Evolutionary conservation across 2,888 invertebrate species (phyloP).

Genomic region (Troides aeacus): DNA sequence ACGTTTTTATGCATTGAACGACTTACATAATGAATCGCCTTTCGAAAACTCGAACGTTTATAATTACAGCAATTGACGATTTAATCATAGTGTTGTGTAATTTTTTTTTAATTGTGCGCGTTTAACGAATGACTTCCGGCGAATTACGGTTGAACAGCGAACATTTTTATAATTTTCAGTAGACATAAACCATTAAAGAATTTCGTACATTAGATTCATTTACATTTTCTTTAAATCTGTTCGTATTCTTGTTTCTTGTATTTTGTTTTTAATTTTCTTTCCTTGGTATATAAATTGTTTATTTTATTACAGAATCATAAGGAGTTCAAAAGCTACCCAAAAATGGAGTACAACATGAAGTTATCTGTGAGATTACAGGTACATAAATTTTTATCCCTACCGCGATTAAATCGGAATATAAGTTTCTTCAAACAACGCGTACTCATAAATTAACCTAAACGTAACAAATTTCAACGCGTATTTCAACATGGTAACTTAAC

Average conservation of each 20-base stretch:
- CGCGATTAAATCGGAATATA: conserved; percentile 18
- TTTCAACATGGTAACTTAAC: conserved; percentile 39
- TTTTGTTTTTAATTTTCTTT: no score
- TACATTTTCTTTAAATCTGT: no score
- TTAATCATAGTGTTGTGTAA: conserved; percentile 42
- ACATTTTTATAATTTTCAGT: no score
- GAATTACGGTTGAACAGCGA: no score
- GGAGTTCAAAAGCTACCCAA: conserved; percentile 53
- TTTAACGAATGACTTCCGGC: conserved; percentile 11
- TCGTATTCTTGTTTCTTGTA: no score
- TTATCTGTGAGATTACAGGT: conserved; percentile 63
- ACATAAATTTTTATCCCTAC: conserved; percentile 32
- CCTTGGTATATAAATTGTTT: conserved; percentile 4
- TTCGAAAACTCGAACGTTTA: conserved; percentile 37
- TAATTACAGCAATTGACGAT: conserved; percentile 36
- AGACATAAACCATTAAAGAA: no score
- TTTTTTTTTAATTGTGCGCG: conserved; percentile 22
- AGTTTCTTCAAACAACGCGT: conserved; percentile 28
- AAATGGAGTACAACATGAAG: conserved; percentile 48
- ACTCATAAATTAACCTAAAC: conserved; percentile 30
- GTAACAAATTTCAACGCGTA: conserved; percentile 23
- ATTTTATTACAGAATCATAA: conserved; percentile 56
- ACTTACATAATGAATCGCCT: background rate
- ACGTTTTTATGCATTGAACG: no score
- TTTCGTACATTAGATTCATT: no score